These are phyloP conservation scores for Musca vetustissima DNA, from an alignment of 1,140 invertebrate genomes.

Conservation along the genomic window DNA sequence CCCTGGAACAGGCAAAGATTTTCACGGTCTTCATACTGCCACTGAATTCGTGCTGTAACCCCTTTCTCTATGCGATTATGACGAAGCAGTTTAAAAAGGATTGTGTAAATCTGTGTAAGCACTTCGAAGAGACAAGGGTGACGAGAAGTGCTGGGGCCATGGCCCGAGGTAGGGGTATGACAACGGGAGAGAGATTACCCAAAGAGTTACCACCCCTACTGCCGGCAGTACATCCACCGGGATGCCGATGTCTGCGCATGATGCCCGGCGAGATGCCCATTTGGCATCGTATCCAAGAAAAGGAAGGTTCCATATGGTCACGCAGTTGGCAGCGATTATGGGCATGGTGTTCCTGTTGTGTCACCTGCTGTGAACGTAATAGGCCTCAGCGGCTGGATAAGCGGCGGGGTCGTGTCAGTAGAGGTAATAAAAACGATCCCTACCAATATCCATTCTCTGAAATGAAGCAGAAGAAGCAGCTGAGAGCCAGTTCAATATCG, in stretches of 20 bases:
- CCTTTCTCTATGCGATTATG: conserved; percentile 94
- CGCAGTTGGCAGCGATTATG: conserved; percentile 32
- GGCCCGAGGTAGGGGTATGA: conserved; percentile 58
- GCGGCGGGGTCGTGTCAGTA: conserved; percentile 41
- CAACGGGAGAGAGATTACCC: conserved; percentile 73
- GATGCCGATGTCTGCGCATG: conserved; percentile 66
- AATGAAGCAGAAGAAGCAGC: conserved; percentile 70
- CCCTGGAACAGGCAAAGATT: conserved; percentile 94
- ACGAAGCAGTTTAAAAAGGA: conserved; percentile 98
- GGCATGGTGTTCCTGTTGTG: conserved; percentile 40
- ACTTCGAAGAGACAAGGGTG: conserved; percentile 89
- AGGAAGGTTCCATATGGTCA: conserved; percentile 34
- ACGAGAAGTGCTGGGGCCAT: conserved; percentile 79
- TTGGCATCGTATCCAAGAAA: conserved; percentile 51
- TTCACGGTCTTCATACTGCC: conserved; percentile 95
- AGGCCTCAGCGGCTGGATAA: conserved; percentile 27
- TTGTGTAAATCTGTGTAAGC: conserved; percentile 92
- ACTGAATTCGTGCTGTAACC: conserved; percentile 94
- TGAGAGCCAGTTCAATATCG: conserved; percentile 77
- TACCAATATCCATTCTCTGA: conserved; percentile 81
- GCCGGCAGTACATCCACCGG: conserved; percentile 61
- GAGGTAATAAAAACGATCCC: conserved; percentile 60
- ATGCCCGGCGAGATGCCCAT: conserved; percentile 64
- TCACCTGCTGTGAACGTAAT: conserved; percentile 34
- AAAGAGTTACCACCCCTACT: conserved; percentile 64